phyloP scores from a whole-genome alignment of 37 sponge, comb jelly and placozoan genomes.

The Geodia barretti region DNA sequence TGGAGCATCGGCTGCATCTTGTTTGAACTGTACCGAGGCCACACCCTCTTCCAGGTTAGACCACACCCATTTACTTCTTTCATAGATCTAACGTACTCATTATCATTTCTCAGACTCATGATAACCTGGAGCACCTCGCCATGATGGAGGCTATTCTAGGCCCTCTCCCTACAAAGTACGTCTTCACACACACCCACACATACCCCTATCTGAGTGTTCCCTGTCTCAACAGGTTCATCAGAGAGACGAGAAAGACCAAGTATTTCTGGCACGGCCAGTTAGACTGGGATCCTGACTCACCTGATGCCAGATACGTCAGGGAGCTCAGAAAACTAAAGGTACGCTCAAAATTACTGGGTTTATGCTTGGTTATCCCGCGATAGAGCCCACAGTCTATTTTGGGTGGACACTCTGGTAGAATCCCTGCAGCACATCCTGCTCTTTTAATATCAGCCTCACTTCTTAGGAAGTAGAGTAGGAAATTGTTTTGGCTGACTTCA shows the following conservation, averaged over 20 bases:
- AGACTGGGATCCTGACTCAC: slow-evolving; percentile 84
- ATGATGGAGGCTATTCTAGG: slow-evolving; percentile 99
- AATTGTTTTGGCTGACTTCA: too few relatives aligned
- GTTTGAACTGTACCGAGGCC: slow-evolving; percentile 97
- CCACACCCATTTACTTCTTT: neutral
- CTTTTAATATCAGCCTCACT: too few relatives aligned
- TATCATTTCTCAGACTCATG: slow-evolving; percentile 81
- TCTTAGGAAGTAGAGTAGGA: too few relatives aligned
- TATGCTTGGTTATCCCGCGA: neutral
- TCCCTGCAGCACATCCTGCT: too few relatives aligned
- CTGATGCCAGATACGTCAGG: slow-evolving; percentile 78
- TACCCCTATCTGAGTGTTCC: too few relatives aligned
- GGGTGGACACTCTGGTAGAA: too few relatives aligned
- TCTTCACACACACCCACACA: too few relatives aligned
- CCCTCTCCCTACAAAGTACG: slow-evolving; percentile 64
- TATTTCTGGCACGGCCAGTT: slow-evolving; percentile 82
- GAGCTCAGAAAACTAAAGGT: slow-evolving; percentile 90
- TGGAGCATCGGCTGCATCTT: slow-evolving; percentile 99
- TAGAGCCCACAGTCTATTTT: too few relatives aligned
- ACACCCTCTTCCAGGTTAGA: slow-evolving; percentile 89
- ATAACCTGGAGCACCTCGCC: slow-evolving; percentile 95
- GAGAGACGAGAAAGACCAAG: slow-evolving; percentile 74
- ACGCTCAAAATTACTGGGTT: neutral
- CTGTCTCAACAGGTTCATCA: slow-evolving; percentile 43
- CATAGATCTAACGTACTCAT: neutral